phyloP scores from a whole-genome alignment of 2,797 vertebrate species.

The Sebastes iracundus region DNA sequence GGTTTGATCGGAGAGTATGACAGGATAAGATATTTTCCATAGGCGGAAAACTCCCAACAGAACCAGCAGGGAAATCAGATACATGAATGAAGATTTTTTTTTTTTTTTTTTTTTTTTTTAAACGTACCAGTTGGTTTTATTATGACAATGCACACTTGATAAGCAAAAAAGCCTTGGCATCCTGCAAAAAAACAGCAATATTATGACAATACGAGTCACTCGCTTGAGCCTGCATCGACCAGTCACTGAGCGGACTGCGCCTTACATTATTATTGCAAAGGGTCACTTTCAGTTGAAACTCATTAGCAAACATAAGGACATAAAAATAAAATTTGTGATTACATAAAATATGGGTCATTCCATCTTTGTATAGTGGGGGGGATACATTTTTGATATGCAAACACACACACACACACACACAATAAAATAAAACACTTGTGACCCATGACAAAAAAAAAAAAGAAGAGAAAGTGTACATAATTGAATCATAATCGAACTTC shows the following conservation, averaged over 20 bases:
- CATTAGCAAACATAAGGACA: constrained; percentile 64
- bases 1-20: constrained; percentile 11
- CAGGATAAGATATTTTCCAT: not conserved
- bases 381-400: constrained; percentile 66
- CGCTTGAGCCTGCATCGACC: constrained; percentile 53
- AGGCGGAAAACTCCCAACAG: not conserved
- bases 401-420: constrained; percentile 72
- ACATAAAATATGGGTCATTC: constrained; percentile 69
- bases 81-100: constrained; percentile 4
- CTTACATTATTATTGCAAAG: constrained; percentile 91
- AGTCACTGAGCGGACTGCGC: constrained; percentile 52
- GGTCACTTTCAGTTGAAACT: constrained; percentile 76
- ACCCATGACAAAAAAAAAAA: constrained; percentile 65
- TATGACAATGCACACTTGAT: constrained; percentile 78
- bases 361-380: constrained; percentile 61
- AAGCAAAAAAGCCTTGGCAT: constrained; percentile 77
- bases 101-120: not conserved
- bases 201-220: constrained; percentile 38
- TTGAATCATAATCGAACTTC: constrained; percentile 75
- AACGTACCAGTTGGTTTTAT: constrained; percentile 77
- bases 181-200: constrained; percentile 61
- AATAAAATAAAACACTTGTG: constrained; percentile 75
- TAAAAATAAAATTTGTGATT: constrained; percentile 68
- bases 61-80: constrained; percentile 14
- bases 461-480: constrained; percentile 63